Percentiles rank a stretch among this genome's conserved stretches.
These are phyloP conservation scores for Zeuzera pyrina DNA, from an alignment of 2,888 invertebrate genomes.

Conservation along the genomic window DNA sequence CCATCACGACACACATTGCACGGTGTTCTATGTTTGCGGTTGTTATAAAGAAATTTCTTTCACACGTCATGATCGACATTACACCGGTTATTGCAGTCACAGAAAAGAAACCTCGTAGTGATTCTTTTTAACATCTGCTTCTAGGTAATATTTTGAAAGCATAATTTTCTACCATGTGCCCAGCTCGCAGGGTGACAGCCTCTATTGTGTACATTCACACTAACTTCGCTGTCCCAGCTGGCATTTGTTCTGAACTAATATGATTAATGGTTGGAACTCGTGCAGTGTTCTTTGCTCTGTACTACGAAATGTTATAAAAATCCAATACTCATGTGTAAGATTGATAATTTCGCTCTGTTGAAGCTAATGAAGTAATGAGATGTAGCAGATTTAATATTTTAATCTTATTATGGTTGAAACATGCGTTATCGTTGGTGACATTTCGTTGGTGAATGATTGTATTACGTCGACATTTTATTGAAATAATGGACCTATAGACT, in stretches of 20 bases:
- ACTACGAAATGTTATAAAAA: no score
- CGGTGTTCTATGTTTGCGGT: constrained; percentile 22
- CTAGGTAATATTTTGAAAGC: background rate
- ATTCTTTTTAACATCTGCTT: background rate
- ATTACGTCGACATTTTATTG: no score
- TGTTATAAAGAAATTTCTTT: constrained; percentile 22
- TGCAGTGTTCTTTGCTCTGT: constrained; percentile 36
- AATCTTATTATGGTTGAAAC: no score
- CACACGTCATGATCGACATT: constrained; percentile 12
- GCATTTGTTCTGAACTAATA: constrained; percentile 45
- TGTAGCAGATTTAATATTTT: no score
- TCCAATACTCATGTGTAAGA: no score
- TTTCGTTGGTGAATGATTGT: no score
- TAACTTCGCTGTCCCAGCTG: constrained; percentile 35
- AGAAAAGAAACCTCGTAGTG: background rate
- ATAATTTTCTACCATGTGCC: constrained; percentile 13
- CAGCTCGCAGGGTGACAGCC: constrained; percentile 17
- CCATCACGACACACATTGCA: constrained; percentile 26
- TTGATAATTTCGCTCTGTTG: no score
- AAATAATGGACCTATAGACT: no score
- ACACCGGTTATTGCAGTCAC: constrained; percentile 15
- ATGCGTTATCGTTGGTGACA: no score
- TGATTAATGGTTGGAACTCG: constrained; percentile 47
- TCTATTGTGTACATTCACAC: constrained; percentile 31
- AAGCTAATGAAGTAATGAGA: no score